Base-by-base conservation (phyloP, 2,888 invertebrate species). In the Lepas anatifera region DNA sequence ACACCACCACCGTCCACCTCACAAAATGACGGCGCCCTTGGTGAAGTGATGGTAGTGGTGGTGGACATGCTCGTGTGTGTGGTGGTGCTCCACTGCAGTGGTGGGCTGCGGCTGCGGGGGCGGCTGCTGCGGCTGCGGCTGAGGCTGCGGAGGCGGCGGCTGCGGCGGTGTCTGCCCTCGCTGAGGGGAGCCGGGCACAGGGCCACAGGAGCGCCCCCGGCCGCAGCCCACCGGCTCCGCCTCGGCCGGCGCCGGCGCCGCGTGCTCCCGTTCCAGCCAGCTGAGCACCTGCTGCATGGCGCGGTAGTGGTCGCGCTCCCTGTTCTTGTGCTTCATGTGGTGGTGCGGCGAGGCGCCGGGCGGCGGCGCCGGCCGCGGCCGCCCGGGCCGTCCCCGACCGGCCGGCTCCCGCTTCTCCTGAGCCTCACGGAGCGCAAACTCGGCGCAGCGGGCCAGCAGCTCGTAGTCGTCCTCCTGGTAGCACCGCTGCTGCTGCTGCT, bases 241-340 rank as follows among this genome's bases (percentile, higher is more conserved):
- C 10, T 37, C 66, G 39, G 39, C 39, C 39, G 25, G 39, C 25
- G 39, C 27, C 13, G 10, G n/a, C 4, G 66, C n/a, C 13, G 66
- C 11, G 37, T 66, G 66, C 37, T 46, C 66, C 27, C 63, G 63
- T 72, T 81, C 80, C 68, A 84, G 77, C 83, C 85, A 85, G 74
- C 82, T 82, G 58, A 84, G 83, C 27, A 84, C 83, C 75, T 85
- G 85, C 16, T 84, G 83, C 85, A 85, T 85, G 3, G 85, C 85
- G 71, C 84, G 76, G 2, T 83, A 84, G 73, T 84, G 84, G 74
- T 85, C 85, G 76, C 76, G 76, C 76, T 79, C 69, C 77, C 76
- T 48, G 76, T 78, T 67, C 76, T 75, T 64, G 41, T 72, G 71
- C 35, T 71, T 69, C 58, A 72, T 66, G 29, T 46, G 71, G 67